Evolutionary conservation across 2,113 vertebrate species (phyloP).

Genomic region (Rissa tridactyla): DNA sequence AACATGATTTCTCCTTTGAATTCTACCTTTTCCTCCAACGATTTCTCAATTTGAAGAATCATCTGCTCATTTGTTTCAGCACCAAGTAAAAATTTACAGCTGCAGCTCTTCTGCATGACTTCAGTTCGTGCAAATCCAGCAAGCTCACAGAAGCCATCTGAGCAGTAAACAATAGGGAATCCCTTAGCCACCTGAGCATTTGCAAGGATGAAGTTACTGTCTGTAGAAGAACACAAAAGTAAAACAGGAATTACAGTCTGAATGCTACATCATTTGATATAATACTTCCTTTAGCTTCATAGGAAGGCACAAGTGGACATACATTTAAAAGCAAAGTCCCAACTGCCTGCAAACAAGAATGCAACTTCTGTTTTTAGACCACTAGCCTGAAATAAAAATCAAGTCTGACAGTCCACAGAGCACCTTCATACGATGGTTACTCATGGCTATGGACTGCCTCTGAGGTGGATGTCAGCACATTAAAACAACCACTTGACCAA

Average conservation of each 20-base stretch:
- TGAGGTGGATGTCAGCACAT: no score
- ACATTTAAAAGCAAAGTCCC: background rate
- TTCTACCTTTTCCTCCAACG: conserved; percentile 91
- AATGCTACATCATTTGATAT: background rate
- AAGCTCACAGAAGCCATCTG: conserved; percentile 98
- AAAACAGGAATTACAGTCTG: background rate
- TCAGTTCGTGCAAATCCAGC: conserved; percentile 92
- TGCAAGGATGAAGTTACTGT: conserved; percentile 98
- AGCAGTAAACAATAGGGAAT: conserved; percentile 98
- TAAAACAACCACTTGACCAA: background rate
- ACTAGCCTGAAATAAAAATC: background rate
- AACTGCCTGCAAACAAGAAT: background rate
- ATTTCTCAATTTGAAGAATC: conserved; percentile 91
- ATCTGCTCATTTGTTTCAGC: conserved; percentile 90
- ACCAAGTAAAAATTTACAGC: conserved; percentile 95
- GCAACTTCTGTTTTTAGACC: background rate
- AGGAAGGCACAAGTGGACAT: background rate
- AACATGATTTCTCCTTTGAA: conserved; percentile 98
- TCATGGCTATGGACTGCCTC: background rate
- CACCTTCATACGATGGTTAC: background rate
- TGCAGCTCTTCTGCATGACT: conserved; percentile 99
- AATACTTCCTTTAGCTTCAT: background rate
- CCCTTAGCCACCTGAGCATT: conserved; percentile 96
- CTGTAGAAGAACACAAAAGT: conserved; percentile 73
- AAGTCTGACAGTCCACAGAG: background rate